Evolutionary conservation across 1,140 invertebrate genomes (phyloP), one percentile per base, ranked within the genome.

Genomic region (Diplogasteroides magnus): DNA sequence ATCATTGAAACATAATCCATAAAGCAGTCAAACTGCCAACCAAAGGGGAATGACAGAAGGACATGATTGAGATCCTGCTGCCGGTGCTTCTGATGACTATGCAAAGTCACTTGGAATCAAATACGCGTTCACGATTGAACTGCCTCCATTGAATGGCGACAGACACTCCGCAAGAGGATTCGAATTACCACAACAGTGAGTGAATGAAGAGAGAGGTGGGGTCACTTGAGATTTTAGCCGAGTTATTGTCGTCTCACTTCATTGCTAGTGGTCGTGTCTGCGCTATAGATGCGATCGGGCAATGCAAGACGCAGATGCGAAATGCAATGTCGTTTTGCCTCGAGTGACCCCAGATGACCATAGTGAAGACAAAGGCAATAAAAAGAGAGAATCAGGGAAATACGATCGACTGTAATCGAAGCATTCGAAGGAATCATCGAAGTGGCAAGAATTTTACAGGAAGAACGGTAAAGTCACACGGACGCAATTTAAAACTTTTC

Each of bases 81-180:
- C 78, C 0, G 81, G 81, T 27, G 78, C 74, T 6, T 71, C 68
- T 25, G 81, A 82, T 29, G 82, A 83, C 64, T 83, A 76, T 73
- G 77, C 83, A 1, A 83, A 84, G 57, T 81, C 79, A 26, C 68
- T 67, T 2, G 82, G 83, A 14, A 77, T 86, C 11, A 84, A 84
- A 68, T 86, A 84, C 68, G 71, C 82, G 1, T 85, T 84, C 76
- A 86, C 85, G 0, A 72, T 85, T 2, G 85, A 86, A 72, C 63
- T 82, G 56, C 72, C 68, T 55, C 77, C 77, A 6, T 64, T 65
- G n/a, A 48, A 69, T 23, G 48, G 37, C 19, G 37, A 48, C 6
- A 48, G 6, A 48, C 19, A 11, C 6, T 6, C 37, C 6, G 19
- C 6, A 19, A 28, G 32, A 25, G 15, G 32, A 2, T 31, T 1